Percentiles rank a stretch among this genome's conserved stretches.
Evolutionary conservation across 2,888 invertebrate genomes (phyloP).

Genomic region (Amphipoea lucens): DNA sequence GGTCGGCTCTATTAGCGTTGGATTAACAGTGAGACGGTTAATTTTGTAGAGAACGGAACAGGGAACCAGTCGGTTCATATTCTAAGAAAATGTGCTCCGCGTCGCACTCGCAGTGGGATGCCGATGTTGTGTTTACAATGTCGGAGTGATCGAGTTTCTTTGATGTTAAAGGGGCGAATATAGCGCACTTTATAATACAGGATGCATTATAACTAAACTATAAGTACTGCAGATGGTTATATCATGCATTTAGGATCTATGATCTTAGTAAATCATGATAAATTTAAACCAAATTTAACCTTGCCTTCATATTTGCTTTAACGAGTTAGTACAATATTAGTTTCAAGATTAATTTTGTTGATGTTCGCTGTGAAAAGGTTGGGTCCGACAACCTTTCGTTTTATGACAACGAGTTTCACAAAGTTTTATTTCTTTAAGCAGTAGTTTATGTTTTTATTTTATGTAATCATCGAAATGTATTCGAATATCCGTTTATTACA

Average conservation of each 20-base stretch:
- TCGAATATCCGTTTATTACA: conserved; percentile 37
- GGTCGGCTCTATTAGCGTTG: conserved; percentile 79
- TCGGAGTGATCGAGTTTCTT: conserved; percentile 70
- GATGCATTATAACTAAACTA: conserved; percentile 63
- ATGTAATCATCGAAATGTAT: conserved; percentile 39
- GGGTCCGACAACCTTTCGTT: conserved; percentile 52
- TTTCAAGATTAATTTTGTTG: conserved; percentile 43
- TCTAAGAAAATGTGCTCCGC: conserved; percentile 69
- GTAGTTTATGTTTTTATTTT: conserved; percentile 34
- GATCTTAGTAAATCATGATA: conserved; percentile 36
- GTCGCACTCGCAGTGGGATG: conserved; percentile 60
- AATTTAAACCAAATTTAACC: conserved; percentile 36
- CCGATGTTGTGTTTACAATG: conserved; percentile 70
- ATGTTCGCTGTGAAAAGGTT: conserved; percentile 43
- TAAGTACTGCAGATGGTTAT: conserved; percentile 31
- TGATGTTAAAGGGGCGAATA: conserved; percentile 69
- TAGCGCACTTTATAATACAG: conserved; percentile 65
- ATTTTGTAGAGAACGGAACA: conserved; percentile 73
- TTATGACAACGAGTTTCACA: conserved; percentile 37
- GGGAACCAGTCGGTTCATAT: conserved; percentile 70
- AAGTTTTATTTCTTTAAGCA: conserved; percentile 39
- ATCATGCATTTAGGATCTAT: conserved; percentile 39
- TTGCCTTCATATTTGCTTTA: conserved; percentile 41
- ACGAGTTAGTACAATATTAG: conserved; percentile 26
- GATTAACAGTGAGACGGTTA: conserved; percentile 75